These are phyloP conservation scores for Frieseomelitta varia DNA, from an alignment of 1,140 invertebrate genomes.

Conservation along the genomic window DNA sequence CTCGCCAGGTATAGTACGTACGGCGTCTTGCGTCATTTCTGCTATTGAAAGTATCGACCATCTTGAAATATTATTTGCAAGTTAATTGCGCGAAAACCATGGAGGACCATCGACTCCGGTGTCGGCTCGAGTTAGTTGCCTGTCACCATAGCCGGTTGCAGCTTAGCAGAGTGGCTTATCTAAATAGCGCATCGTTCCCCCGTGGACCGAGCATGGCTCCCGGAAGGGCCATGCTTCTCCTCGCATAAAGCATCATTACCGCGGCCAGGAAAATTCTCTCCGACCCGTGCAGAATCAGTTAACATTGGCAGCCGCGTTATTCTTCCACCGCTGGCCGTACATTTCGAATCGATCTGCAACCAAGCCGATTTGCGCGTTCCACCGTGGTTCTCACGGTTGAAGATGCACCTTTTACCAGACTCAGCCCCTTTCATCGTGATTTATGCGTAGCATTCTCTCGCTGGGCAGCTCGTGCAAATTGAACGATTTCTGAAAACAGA, in stretches of 20 bases:
- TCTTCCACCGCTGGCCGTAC: not conserved
- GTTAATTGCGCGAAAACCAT: not conserved
- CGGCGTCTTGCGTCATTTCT: not conserved
- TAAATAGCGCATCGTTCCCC: slow-evolving; percentile 20
- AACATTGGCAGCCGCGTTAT: slow-evolving; percentile 31
- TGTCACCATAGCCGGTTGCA: not conserved
- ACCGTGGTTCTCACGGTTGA: slow-evolving; percentile 39
- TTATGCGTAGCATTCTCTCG: not conserved
- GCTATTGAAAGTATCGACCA: not conserved
- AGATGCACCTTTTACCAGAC: not conserved
- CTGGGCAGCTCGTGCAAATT: too few species aligned
- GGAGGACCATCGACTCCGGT: not conserved
- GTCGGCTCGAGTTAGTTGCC: not conserved
- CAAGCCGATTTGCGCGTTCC: not conserved
- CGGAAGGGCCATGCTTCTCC: slow-evolving; percentile 33
- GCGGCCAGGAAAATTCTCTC: slow-evolving; percentile 18
- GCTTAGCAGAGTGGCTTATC: slow-evolving; percentile 6
- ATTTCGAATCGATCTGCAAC: slow-evolving; percentile 7
- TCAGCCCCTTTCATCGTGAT: not conserved
- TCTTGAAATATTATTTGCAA: not conserved
- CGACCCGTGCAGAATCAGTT: slow-evolving; percentile 12
- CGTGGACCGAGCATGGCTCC: not conserved
- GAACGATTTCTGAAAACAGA: too few species aligned
- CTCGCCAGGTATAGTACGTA: too few species aligned
- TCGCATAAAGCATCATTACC: slow-evolving; percentile 43